Evolutionary conservation across 2,797 vertebrate genomes (phyloP).

Genomic region (Crocidura indochinensis): DNA sequence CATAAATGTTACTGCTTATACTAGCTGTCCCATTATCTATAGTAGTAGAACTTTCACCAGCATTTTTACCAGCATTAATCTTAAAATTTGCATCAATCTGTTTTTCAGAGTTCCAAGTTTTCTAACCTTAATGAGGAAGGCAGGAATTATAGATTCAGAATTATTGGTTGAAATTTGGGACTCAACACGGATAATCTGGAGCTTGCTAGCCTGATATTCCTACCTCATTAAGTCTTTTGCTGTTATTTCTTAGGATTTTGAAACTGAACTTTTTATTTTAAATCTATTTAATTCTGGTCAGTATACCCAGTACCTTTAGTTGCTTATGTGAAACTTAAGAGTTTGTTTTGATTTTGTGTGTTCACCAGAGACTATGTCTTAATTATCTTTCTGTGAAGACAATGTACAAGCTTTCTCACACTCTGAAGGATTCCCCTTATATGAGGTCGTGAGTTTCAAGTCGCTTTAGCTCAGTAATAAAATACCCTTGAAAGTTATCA

Average conservation of each 20-base stretch:
- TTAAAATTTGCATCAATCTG: neutral
- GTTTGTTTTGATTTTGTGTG: neutral
- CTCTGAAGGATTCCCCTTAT: slow-evolving; percentile 20
- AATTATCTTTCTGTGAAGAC: slow-evolving; percentile 49
- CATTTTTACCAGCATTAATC: neutral
- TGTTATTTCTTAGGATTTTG: neutral
- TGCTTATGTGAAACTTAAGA: neutral
- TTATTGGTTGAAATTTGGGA: slow-evolving; percentile 38
- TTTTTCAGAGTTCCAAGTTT: slow-evolving; percentile 34
- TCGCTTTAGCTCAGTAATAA: slow-evolving; percentile 66
- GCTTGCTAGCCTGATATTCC: neutral
- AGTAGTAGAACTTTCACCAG: neutral
- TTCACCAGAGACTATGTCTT: slow-evolving; percentile 29
- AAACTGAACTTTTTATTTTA: neutral
- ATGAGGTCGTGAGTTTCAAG: slow-evolving; percentile 48
- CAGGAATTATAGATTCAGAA: neutral
- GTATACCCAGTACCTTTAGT: too few relatives aligned
- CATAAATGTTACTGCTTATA: neutral
- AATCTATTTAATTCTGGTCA: neutral
- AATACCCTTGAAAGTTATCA: slow-evolving; percentile 62
- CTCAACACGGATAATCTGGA: neutral
- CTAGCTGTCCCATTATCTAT: neutral
- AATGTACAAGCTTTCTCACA: neutral
- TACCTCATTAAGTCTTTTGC: neutral
- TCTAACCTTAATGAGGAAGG: slow-evolving; percentile 37